Conservation (phyloP, 1,140 invertebrate genomes). For the Drosophila nikananu region DNA sequence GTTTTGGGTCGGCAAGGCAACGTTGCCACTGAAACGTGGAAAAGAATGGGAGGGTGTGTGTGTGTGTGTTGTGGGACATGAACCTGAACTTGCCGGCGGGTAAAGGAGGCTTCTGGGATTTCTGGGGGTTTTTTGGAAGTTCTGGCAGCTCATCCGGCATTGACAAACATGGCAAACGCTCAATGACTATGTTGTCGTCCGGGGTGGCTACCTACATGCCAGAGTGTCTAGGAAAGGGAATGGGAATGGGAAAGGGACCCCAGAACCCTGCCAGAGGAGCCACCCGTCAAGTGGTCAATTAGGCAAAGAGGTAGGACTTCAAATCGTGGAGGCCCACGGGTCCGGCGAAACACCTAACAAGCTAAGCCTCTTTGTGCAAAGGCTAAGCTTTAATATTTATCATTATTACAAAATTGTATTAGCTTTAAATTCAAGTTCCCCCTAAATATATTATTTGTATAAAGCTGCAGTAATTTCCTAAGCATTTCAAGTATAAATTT, state of each 20-base stretch:
- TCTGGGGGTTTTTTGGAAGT: conserved; percentile 6
- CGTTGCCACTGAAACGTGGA: conserved; percentile 14
- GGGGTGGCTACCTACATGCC: conserved; percentile 12
- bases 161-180: conserved; percentile 43
- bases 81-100: conserved; percentile 31
- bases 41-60: not conserved
- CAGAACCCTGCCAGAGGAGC: conserved; percentile 26
- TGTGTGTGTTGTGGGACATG: conserved; percentile 7
- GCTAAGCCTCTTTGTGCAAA: not conserved
- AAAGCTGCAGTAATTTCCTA: not conserved
- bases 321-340: conserved; percentile 8
- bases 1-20: conserved; percentile 75
- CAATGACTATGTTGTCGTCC: conserved; percentile 29
- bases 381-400: not conserved
- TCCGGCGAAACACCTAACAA: not conserved
- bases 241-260: not conserved
- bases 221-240: not conserved
- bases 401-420: not conserved
- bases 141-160: conserved; percentile 39
- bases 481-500: no score
- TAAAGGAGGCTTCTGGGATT: conserved; percentile 10
- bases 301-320: conserved; percentile 33
- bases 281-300: conserved; percentile 59
- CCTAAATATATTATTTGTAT: not conserved
- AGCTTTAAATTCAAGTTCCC: not conserved